Evolutionary conservation across 2,797 vertebrate species (phyloP), one percentile per base, ranked within the genome.

Genomic region (Mormyrops boulengeri): DNA sequence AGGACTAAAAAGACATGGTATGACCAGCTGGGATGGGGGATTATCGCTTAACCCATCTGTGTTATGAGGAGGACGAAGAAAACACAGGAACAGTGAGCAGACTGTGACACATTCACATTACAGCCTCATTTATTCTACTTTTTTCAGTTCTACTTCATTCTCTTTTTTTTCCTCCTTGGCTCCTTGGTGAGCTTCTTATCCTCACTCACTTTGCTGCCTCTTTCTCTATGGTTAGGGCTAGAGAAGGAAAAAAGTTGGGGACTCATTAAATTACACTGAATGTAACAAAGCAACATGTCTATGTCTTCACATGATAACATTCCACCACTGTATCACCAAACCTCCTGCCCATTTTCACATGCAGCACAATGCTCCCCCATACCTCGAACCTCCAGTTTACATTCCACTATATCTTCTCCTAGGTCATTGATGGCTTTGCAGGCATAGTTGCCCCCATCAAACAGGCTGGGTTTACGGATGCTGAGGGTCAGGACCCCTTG

Each of bases 401-500:
- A 98, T 91, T 97, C 96, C 22, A 97, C 97, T 93, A 96, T 92
- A 0, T 96, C 97, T 84, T 96, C 93, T 0, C 98, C 98, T 4
- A 97, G 95, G 19, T 96, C 96, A 0, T 99, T 99, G 92, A 97
- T 88, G 90, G 98, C 98, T 91, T 91, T 97, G 91, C 98, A 99
- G 92, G 95, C 94, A 73, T 99, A 99, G 87, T 94, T 91, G 0
- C 98, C 98, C 0, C 97, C 95, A 0, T 99, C 98, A 0, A 97
- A 99, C 88, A 95, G 93, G 80, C 97, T 92, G 0, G 98, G 97
- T 91, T 97, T 99, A 34, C 98, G 97, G 93, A 98, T 98, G 52
- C 96, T 97, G 80, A 98, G 95, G 0, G 97, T 98, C 94, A 98
- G 91, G 87, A 98, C 96, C 0, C 98, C 97, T 93, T 98, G 97